Base-by-base conservation (phyloP, 2,888 invertebrate genomes). In the Blastobasis lacticolella region DNA sequence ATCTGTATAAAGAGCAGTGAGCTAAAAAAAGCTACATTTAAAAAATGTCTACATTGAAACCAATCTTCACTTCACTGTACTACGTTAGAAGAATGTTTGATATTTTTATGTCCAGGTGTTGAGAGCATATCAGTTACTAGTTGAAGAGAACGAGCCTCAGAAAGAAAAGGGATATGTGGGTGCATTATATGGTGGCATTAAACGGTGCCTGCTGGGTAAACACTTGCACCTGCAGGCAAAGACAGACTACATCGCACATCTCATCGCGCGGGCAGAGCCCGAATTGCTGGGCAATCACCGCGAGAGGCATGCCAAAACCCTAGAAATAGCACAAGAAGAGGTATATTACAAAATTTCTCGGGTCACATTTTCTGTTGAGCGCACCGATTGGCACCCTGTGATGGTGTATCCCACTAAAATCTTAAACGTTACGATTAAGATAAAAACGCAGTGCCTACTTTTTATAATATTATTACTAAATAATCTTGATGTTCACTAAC, bases 251-350 rank as follows among this genome's bases (percentile, higher is more conserved):
- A 95, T 98, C 63, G 93, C 94, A 64, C 93, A 94, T 62, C 91
- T 98, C 50, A 96, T 98, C 69, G 93, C 93, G 50, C 91, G 96
- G 65, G 97, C 97, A 23, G 97, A 97, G 79, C 97, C 97, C 6
- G 97, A 97, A 80, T 89, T 97, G 47, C 91, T 95, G 60, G 97
- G 96, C 38, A 94, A 94, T 72, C 92, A 94, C 62, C 90, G 97
- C 56, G 97, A 97, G 78, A 91, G 97, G 52, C 97, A 98, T 77
- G 97, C 97, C 6, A 97, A 97, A 85, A 97, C 97, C n/a, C 84
- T 98, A 65, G 97, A 97, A 89, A 96, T 97, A 60, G 97, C 97
- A 63, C 97, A 98, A 83, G 97, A 97, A 82, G 97, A 98, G 88
- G 88, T 81, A 23, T 23, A 23, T 23, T 23, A 23, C 23, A 23